Evolutionary conservation across 1,140 invertebrate species (phyloP), one percentile per base, ranked within the genome.

Genomic region (Drosophila elegans): DNA sequence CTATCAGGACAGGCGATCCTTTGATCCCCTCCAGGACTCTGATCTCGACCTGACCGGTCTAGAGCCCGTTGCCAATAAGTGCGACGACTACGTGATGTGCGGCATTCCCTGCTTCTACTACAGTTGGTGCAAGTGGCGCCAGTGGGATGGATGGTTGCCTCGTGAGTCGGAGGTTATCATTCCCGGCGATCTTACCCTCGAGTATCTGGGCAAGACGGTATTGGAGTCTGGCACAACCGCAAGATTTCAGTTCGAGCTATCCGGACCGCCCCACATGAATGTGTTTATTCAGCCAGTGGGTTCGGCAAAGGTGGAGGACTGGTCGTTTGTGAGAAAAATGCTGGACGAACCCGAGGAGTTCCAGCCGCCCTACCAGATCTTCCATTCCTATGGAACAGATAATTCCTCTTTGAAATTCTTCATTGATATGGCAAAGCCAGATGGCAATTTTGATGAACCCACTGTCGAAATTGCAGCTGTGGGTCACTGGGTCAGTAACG

Each of bases 31-130:
- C 9, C 89, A 93, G 67, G 84, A 67, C 44, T 54, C 64, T 5
- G 57, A 38, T 0, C 69, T 91, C 5, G 61, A 92, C 44, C 39
- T 93, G 12, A 93, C 94, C 38, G 93, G 95, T 13, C 93, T 95
- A 36, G 93, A 91, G 53, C 74, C 91, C 39, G 93, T 95, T 6
- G 81, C 92, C 5, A 91, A 94, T 60, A 93, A 95, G 57, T 96
- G 96, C 83, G 91, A 94, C 12, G 93, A 94, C 46, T 93, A 95
- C 81, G 93, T 96, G 46, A 95, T 95, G 78, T 97, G 96, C 89
- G 96, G 96, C 3, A 91, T 96, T 81, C 96, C 96, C 13, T 96
- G 95, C 90, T 94, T 95, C 64, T 94, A 96, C 74, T 96, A 96
- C 53, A 81, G 80, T 36, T 82, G 44, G 52, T 54, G 62, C 62